These are phyloP conservation scores for Pipistrellus pygmaeus DNA, from an alignment of 2,797 vertebrate genomes.

Conservation along the genomic window DNA sequence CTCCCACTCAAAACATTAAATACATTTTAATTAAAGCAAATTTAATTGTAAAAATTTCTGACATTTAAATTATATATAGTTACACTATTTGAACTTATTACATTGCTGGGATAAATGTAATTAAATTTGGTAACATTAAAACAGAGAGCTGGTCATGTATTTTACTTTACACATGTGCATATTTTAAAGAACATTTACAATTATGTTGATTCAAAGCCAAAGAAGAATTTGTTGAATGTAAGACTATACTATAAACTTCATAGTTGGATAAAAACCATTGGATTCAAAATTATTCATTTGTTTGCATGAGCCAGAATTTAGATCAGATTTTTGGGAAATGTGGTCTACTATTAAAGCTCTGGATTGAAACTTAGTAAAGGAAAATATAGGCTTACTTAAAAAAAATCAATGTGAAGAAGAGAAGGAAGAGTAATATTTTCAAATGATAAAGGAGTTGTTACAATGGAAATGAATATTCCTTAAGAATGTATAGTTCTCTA, in stretches of 20 bases:
- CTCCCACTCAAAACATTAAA: not conserved
- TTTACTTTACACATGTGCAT: constrained; percentile 13
- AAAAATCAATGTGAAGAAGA: constrained; percentile 55
- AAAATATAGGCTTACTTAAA: constrained; percentile 28
- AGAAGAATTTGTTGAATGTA: constrained; percentile 60
- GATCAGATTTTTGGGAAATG: constrained; percentile 65
- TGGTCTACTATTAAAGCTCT: constrained; percentile 45
- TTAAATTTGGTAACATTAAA: constrained; percentile 45
- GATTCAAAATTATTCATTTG: constrained; percentile 59
- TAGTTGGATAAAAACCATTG: constrained; percentile 67
- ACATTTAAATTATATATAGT: constrained; percentile 38
- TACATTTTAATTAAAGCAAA: constrained; percentile 44
- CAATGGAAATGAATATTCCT: constrained; percentile 50
- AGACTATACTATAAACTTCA: constrained; percentile 59
- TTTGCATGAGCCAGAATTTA: constrained; percentile 51
- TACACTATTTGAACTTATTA: constrained; percentile 47
- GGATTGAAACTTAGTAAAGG: constrained; percentile 43
- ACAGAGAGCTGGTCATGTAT: not conserved
- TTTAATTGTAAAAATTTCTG: constrained; percentile 55
- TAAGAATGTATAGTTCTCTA: not conserved
- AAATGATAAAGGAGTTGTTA: constrained; percentile 37
- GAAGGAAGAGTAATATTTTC: constrained; percentile 46
- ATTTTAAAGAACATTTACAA: constrained; percentile 62
- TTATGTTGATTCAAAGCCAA: constrained; percentile 64
- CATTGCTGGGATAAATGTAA: not conserved